A percentile compares a stretch with the other conserved stretches of the same genome.
These are phyloP conservation scores for Micrastur ruficollis DNA, from an alignment of 2,797 vertebrate species.

Conservation along the genomic window DNA sequence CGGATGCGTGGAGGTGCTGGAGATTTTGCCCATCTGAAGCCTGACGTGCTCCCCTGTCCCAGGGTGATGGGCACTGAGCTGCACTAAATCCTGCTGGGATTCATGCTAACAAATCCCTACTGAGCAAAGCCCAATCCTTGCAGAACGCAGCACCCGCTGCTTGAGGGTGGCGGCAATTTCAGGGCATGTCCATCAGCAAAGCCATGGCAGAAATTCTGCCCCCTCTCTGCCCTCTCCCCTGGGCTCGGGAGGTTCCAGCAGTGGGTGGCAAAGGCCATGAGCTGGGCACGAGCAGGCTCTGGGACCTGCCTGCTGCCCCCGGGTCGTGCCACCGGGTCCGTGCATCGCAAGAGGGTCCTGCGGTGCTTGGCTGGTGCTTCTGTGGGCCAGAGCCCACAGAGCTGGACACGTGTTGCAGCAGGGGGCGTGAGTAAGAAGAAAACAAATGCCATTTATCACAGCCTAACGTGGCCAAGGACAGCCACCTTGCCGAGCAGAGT, in stretches of 20 bases:
- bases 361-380: background rate
- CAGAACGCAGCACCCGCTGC: background rate
- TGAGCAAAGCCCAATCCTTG: background rate
- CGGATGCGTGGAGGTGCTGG: fast-evolving
- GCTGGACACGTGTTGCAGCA: background rate
- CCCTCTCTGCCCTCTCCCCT: background rate
- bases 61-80: background rate
- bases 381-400: background rate
- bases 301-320: background rate
- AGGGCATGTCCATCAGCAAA: background rate
- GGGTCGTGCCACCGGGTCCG: fast-evolving
- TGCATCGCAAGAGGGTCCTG: background rate
- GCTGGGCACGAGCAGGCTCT: background rate
- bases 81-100: background rate
- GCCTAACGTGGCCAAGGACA: background rate
- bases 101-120: background rate
- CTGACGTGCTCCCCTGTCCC: background rate
- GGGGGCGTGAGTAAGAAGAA: background rate
- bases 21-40: background rate
- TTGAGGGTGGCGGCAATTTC: background rate
- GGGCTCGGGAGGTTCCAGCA: background rate
- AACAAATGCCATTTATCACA: constrained; percentile 1
- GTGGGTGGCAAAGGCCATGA: background rate
- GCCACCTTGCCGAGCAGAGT: background rate
- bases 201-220: background rate